phyloP scores from a whole-genome alignment of 2,797 vertebrate genomes.

The Chiloscyllium punctatum region DNA sequence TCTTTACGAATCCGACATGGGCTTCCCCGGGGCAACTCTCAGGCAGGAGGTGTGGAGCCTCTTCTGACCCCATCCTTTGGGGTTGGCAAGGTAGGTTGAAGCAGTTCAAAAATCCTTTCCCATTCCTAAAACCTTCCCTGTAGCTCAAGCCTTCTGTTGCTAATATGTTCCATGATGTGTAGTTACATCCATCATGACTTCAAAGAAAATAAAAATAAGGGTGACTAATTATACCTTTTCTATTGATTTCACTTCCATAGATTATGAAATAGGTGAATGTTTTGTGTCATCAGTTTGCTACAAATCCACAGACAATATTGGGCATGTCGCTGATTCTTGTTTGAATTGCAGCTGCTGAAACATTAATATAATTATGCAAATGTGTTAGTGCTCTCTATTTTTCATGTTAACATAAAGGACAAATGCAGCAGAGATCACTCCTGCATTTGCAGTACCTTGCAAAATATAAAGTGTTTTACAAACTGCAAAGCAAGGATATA shows the following conservation, averaged over 20 bases:
- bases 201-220: background rate
- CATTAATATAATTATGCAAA: conserved; percentile 30
- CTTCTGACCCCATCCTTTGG: background rate
- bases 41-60: background rate
- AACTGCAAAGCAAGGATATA: conserved; percentile 18
- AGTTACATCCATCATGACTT: background rate
- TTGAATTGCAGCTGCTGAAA: background rate
- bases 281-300: background rate
- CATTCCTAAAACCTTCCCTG: background rate
- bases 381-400: background rate
- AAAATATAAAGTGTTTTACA: conserved; percentile 36
- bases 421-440: conserved; percentile 24
- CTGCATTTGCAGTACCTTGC: conserved; percentile 20
- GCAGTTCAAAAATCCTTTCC: background rate
- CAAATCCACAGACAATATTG: background rate
- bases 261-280: background rate
- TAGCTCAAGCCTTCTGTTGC: background rate
- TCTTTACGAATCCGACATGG: background rate
- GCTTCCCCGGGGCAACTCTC: background rate
- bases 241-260: background rate
- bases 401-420: conserved; percentile 18
- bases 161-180: background rate
- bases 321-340: background rate
- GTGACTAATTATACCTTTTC: background rate
- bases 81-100: no score